Conservation (phyloP, 2,113 vertebrate species). For the Chloropsis hardwickii region DNA sequence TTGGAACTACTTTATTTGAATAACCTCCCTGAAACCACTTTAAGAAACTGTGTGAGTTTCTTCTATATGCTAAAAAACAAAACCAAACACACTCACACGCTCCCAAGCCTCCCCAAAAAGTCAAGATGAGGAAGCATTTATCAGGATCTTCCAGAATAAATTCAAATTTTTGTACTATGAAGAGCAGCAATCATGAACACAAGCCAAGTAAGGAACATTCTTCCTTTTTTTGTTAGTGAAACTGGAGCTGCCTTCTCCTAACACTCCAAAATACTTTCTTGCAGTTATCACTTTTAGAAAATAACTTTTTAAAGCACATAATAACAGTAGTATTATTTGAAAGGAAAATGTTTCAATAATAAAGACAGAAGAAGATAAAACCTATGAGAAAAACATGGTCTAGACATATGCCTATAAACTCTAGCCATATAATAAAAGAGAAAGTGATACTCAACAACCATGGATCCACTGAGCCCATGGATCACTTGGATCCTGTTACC, state of each 20-base stretch:
- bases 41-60: neutral
- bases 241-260: neutral
- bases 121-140: neutral
- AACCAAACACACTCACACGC: neutral
- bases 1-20: neutral
- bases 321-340: neutral
- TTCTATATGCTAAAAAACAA: neutral
- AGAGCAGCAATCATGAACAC: neutral
- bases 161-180: neutral
- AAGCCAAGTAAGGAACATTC: neutral
- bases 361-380: neutral
- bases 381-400: neutral
- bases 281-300: neutral
- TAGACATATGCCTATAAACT: neutral
- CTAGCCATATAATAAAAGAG: neutral
- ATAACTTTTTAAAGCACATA: neutral
- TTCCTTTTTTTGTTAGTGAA: neutral
- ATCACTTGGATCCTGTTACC: neutral
- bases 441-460: neutral
- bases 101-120: neutral
- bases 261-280: neutral
- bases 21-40: neutral
- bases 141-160: neutral
- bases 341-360: neutral
- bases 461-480: neutral